Conservation (phyloP, 2,888 invertebrate genomes). For the Netelia virgata region DNA sequence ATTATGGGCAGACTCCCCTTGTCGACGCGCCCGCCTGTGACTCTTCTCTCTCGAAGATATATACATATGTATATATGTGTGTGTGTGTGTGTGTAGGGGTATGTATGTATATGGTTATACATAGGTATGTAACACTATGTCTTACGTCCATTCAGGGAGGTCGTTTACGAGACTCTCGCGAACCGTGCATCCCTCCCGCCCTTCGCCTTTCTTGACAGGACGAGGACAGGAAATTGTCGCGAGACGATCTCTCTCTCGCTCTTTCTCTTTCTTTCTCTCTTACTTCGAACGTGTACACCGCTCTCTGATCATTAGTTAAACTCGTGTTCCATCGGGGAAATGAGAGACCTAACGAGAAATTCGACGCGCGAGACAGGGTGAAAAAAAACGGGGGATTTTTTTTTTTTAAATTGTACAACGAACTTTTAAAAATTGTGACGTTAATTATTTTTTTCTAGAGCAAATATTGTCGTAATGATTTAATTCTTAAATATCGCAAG, state of each 20-base stretch:
- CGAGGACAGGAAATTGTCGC: conserved; percentile 57
- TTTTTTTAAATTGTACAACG: too few relatives aligned
- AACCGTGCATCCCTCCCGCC: neutral
- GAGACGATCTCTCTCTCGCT: conserved; percentile 13
- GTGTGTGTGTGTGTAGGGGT: neutral
- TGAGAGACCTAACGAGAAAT: too few relatives aligned
- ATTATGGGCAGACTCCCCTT: conserved; percentile 43
- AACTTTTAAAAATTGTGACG: too few relatives aligned
- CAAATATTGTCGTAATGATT: too few relatives aligned
- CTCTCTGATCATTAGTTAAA: too few relatives aligned
- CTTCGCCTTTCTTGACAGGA: conserved; percentile 29
- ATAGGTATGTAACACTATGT: conserved; percentile 27
- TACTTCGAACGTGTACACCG: too few relatives aligned
- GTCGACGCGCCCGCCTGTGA: conserved; percentile 54
- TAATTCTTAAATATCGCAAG: too few relatives aligned
- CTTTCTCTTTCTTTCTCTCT: neutral
- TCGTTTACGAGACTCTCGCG: conserved; percentile 56
- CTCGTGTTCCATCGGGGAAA: neutral
- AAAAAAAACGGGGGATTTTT: too few relatives aligned
- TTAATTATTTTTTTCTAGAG: too few relatives aligned
- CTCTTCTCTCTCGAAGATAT: conserved; percentile 22
- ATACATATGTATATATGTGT: neutral
- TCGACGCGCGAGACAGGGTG: too few relatives aligned
- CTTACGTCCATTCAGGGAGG: conserved; percentile 45
- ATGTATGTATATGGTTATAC: conserved; percentile 7